Base-by-base conservation (phyloP, 2,113 vertebrate genomes). In the Siniperca chuatsi region DNA sequence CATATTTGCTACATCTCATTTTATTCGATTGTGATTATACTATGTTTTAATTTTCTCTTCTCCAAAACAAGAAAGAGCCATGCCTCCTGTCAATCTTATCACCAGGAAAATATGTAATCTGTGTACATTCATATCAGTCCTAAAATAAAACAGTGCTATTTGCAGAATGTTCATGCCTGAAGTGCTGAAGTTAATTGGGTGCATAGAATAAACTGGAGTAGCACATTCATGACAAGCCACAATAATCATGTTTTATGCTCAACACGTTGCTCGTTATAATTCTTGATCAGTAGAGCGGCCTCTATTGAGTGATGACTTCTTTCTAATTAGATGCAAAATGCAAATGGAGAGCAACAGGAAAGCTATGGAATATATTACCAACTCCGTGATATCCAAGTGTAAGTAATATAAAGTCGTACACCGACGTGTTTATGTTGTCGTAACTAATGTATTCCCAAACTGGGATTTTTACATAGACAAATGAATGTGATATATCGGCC, bases 311-410 rank as follows among this genome's bases (percentile, higher is more conserved):
- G 81, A 87, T 77, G 74, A 80, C 79, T 84, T 84, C 69, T 82
- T 78, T 78, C 82, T 92, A 93, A 94, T 94, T 85, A 93, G 82
- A 92, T 90, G 87, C 78, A 83, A 69, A 85, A 93, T 93, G 82
- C 85, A 90, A 92, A 92, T 87, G 42, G 18, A 35, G 33, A 79
- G 58, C 1, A 67, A 9, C 5, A 79, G 72, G 62, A 87, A 86
- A 60, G 54, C 57, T 86, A 84, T 85, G 57, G 78, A 89, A 89
- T 89, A 85, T 21, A 91, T 84, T 78, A 85, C 23, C 66, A 64
- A 79, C 35, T 54, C 69, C 2, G 7, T 44, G 35, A 81, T 66
- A 54, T 67, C 78, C 42, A 65, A 6, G 1, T n/a, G 42, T 58
- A 54, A 60, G 54, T 87, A 81, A 87, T 54, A 69, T 42, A 64